These are phyloP conservation scores for Eonycteris spelaea DNA, from an alignment of 2,113 vertebrate species.

Conservation along the genomic window DNA sequence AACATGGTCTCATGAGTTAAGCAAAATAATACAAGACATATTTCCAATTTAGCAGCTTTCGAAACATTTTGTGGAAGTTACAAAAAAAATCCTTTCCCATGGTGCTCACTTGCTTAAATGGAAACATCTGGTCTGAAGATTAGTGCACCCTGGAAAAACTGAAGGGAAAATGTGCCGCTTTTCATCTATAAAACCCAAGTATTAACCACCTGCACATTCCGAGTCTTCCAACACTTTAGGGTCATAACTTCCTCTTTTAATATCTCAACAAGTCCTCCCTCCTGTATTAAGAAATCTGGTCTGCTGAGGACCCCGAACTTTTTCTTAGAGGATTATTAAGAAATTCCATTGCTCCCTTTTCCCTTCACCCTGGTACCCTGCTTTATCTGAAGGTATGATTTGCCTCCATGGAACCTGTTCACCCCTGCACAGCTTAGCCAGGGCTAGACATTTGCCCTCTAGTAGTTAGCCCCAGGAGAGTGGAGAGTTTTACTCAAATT, in stretches of 20 bases:
- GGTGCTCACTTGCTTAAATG: not conserved
- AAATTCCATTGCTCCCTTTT: not conserved
- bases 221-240: not conserved
- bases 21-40: not conserved
- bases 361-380: not conserved
- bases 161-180: not conserved
- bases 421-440: not conserved
- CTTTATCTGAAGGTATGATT: not conserved
- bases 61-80: constrained; percentile 16
- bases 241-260: not conserved
- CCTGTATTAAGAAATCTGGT: not conserved
- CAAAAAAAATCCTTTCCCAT: not conserved
- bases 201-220: not conserved
- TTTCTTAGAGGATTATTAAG: not conserved
- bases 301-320: not conserved
- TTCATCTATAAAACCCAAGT: not conserved
- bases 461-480: not conserved
- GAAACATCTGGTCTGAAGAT: not conserved
- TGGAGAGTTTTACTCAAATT: not conserved
- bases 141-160: not conserved
- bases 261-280: not conserved
- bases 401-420: not conserved
- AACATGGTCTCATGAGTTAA: not conserved
- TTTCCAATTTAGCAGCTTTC: not conserved
- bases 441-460: not conserved